Conservation (phyloP, 2,113 vertebrate species). For the Cervus canadensis region DNA sequence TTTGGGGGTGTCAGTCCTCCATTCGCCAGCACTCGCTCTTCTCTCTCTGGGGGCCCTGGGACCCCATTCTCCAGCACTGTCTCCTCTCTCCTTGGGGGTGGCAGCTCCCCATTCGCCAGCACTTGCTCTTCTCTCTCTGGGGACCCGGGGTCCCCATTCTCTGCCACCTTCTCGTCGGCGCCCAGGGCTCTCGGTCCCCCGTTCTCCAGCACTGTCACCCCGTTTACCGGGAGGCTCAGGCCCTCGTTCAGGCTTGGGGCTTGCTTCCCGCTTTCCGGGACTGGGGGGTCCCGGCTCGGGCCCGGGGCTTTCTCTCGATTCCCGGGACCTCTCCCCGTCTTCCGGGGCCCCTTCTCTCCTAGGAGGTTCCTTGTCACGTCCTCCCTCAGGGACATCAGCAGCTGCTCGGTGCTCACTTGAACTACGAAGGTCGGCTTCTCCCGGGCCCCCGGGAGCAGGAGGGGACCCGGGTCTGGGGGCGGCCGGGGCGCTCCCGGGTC, state of each 20-base stretch:
- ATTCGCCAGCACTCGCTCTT: constrained; percentile 57
- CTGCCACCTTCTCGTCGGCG: constrained; percentile 36
- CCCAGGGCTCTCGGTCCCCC: constrained; percentile 39
- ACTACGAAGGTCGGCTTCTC: constrained; percentile 85
- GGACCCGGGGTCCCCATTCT: constrained; percentile 53
- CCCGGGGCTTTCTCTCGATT: constrained; percentile 53
- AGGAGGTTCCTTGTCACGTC: constrained; percentile 90
- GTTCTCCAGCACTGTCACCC: constrained; percentile 58
- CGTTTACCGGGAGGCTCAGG: constrained; percentile 38
- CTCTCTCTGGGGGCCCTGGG: constrained; percentile 57
- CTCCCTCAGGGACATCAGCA: constrained; percentile 89
- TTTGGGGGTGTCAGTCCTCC: constrained; percentile 51
- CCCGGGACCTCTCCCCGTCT: constrained; percentile 46
- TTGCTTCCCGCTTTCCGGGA: constrained; percentile 39
- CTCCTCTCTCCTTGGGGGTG: constrained; percentile 57
- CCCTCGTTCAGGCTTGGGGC: constrained; percentile 17
- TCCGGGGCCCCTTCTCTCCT: constrained; percentile 72
- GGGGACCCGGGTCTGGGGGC: constrained; percentile 72
- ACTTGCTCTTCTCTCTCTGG: constrained; percentile 65
- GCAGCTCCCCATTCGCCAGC: constrained; percentile 71
- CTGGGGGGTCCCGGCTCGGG: constrained; percentile 29
- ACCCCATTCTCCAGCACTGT: constrained; percentile 65
- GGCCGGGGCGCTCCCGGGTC: constrained; percentile 76
- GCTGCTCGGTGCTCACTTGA: constrained; percentile 91
- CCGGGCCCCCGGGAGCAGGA: not conserved